These are phyloP conservation scores for Melanotaenia nigrans DNA, from an alignment of 2,797 vertebrate species.

Conservation along the genomic window DNA sequence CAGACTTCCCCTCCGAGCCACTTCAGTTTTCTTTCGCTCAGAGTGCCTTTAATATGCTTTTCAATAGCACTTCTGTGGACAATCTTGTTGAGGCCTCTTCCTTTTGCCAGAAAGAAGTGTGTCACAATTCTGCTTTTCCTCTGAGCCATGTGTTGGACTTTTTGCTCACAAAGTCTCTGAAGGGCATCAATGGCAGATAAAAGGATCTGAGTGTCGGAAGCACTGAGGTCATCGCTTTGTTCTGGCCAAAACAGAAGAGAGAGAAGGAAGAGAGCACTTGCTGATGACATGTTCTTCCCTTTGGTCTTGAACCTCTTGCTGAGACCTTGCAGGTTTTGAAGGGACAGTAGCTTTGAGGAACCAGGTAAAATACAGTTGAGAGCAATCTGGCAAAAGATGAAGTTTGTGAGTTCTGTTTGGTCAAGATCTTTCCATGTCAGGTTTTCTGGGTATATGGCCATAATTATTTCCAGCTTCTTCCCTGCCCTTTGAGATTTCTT, in stretches of 20 bases:
- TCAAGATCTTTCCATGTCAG: constrained; percentile 41
- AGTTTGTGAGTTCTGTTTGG: constrained; percentile 70
- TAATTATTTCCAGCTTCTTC: constrained; percentile 72
- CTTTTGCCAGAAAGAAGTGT: constrained; percentile 76
- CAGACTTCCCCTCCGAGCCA: constrained; percentile 73
- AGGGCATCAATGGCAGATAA: constrained; percentile 66
- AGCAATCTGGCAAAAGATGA: constrained; percentile 77
- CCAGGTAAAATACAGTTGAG: constrained; percentile 70
- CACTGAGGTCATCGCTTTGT: constrained; percentile 54
- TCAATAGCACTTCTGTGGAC: constrained; percentile 74
- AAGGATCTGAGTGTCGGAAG: constrained; percentile 62
- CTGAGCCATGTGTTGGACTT: constrained; percentile 58
- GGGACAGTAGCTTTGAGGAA: constrained; percentile 69
- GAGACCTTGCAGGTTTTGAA: constrained; percentile 60
- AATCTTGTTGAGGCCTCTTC: constrained; percentile 75
- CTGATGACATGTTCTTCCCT: constrained; percentile 34
- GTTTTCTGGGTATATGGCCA: constrained; percentile 69
- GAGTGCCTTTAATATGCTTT: constrained; percentile 65
- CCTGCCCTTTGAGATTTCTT: constrained; percentile 30
- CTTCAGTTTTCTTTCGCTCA: constrained; percentile 73
- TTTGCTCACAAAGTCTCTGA: constrained; percentile 60
- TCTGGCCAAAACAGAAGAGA: constrained; percentile 83
- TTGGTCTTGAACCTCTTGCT: constrained; percentile 61
- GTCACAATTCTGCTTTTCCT: constrained; percentile 71
- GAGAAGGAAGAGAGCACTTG: constrained; percentile 75